phyloP scores from a whole-genome alignment of 2,797 vertebrate species.

The Melanotaenia nigrans region DNA sequence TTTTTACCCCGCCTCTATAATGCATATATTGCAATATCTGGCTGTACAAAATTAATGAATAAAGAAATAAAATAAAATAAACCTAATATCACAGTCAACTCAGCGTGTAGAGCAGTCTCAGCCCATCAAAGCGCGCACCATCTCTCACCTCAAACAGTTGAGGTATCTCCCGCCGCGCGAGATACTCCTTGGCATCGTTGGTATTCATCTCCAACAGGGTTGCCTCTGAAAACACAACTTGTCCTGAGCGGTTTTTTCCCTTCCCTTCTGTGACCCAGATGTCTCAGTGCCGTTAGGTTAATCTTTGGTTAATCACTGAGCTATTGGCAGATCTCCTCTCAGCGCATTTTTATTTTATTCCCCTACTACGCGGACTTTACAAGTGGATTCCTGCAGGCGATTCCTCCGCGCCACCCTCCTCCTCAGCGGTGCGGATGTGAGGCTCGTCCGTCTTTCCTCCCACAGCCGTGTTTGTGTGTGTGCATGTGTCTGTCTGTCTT shows the following conservation, averaged over 20 bases:
- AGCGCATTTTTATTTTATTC: slow-evolving; percentile 64
- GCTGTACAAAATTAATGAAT: too few species aligned
- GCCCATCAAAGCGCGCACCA: slow-evolving; percentile 2
- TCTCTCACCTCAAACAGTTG: slow-evolving; percentile 95
- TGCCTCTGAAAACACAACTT: slow-evolving; percentile 58
- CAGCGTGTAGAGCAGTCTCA: background rate
- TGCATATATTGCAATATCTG: background rate
- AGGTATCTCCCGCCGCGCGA: slow-evolving; percentile 93
- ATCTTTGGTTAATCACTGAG: slow-evolving; percentile 40
- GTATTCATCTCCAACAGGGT: slow-evolving; percentile 86
- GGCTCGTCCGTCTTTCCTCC: slow-evolving; percentile 52
- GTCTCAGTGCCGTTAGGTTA: slow-evolving; percentile 12
- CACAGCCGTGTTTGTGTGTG: slow-evolving; percentile 14
- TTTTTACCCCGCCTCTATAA: slow-evolving; percentile 3
- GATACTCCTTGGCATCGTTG: slow-evolving; percentile 95
- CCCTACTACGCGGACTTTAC: slow-evolving; percentile 59
- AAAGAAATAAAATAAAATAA: background rate
- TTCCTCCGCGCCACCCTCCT: slow-evolving; percentile 49
- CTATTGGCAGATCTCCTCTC: slow-evolving; percentile 40
- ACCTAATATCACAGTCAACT: background rate
- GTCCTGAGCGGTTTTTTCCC: slow-evolving; percentile 13
- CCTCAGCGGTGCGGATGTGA: slow-evolving; percentile 51
- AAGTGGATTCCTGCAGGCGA: slow-evolving; percentile 64
- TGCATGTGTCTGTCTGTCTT: slow-evolving; percentile 15
- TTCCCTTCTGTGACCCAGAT: slow-evolving; percentile 2